Evolutionary conservation across 2,888 invertebrate genomes (phyloP).

Genomic region (Cerceris rybyensis): DNA sequence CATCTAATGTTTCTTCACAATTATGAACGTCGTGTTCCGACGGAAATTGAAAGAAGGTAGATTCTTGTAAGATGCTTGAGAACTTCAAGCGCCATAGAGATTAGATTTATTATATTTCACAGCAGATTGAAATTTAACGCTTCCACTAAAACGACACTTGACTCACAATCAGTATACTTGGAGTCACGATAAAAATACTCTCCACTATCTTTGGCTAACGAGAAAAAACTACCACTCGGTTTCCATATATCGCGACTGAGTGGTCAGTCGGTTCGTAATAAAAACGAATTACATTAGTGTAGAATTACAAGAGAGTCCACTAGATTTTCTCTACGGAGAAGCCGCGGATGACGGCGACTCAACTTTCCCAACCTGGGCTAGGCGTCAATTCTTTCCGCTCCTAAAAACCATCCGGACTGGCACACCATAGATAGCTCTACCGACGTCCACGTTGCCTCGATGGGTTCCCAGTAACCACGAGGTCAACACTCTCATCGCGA

Average conservation of each 20-base stretch:
- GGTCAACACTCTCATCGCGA: slow-evolving; percentile 74
- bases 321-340: slow-evolving; percentile 43
- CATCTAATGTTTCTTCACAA: no score
- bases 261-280: slow-evolving; percentile 14
- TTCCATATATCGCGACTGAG: slow-evolving; percentile 20
- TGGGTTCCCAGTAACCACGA: slow-evolving; percentile 73
- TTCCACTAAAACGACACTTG: not conserved
- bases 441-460: slow-evolving; percentile 65
- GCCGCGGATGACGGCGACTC: slow-evolving; percentile 53
- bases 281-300: slow-evolving; percentile 54
- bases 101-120: not conserved
- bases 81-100: not conserved
- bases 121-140: not conserved
- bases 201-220: slow-evolving; percentile 21
- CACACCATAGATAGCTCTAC: slow-evolving; percentile 72
- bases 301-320: slow-evolving; percentile 49
- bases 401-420: slow-evolving; percentile 62
- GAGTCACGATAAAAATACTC: slow-evolving; percentile 44
- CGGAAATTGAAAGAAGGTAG: no score
- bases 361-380: slow-evolving; percentile 64
- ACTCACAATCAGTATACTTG: not conserved
- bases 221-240: slow-evolving; percentile 18
- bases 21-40: no score
- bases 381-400: slow-evolving; percentile 64
- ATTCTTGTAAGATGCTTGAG: no score